Base-by-base conservation (phyloP, 2,888 invertebrate genomes). In the Mamestra brassicae region DNA sequence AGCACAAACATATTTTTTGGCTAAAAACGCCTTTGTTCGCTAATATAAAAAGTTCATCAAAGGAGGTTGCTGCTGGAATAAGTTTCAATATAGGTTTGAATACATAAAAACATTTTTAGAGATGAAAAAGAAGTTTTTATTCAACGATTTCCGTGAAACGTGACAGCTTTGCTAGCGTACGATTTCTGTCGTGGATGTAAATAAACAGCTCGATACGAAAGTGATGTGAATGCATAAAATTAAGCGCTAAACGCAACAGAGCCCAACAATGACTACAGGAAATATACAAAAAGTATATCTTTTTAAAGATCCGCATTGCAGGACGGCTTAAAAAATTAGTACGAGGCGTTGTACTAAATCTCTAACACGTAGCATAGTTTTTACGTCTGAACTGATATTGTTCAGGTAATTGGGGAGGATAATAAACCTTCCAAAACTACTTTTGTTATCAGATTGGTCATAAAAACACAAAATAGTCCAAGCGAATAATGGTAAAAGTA, bases 301-400 rank as follows among this genome's bases (percentile, higher is more conserved):
- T 84, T 87, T 63, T 63, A 77, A 75, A 88, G 87, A 89, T 90
- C 93, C 90, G 93, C 94, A 93, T 90, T 94, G 93, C 93, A 93
- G 93, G 85, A 90, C 76, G 85, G 65, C 36, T 72, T 68, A 71
- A 77, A 76, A 78, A 82, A 76, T 67, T 78, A 70, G 70, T 67
- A 54, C 54, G 72, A 72, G 69, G 52, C 64, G 60, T 64, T 83
- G 54, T 55, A 65, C 15, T 4, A 61, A 62, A 76, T 64, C 63
- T 63, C 52, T 69, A 78, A 76, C 72, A 75, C 61, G 65, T 74
- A 75, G 64, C 69, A 63, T 72, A 57, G 38, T 58, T 58, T 66
- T 52, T 61, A 61, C 66, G 47, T 63, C 50, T 62, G 8, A 79
- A 71, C 50, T 57, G 15, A 45, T 63, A 71, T 58, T 74, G 64